Evolutionary conservation across 2,888 invertebrate genomes (phyloP), one percentile per base, ranked within the genome.

Genomic region (Panopea generosa): DNA sequence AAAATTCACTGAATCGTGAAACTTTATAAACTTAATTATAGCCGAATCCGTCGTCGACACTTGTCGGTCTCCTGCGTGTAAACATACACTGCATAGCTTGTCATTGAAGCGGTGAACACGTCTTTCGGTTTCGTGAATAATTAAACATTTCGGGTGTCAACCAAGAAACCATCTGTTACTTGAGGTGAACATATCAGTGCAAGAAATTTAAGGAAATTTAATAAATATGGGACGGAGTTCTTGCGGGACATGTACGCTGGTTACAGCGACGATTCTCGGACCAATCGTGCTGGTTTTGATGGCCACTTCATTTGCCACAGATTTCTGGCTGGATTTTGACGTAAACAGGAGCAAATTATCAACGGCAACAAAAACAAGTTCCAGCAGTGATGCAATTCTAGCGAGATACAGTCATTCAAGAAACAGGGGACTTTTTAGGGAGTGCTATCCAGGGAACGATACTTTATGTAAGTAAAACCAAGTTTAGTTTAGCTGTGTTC

Each of bases 361-460:
- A 0, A 1, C 49, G 6, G 27, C 60, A 1, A 53, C 22, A 18
- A 14, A 49, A 1, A 16, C 20, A n/a, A 2, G 18, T 3, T 56
- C 69, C 1, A 45, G n/a, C 18, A 57, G 40, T 11, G 57, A 67
- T 47, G 26, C 57, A 1, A 33, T 50, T 0, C 18, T 45, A 29
- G 86, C 68, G 2, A 71, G 85, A 69, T 86, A 82, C 38, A 78
- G 84, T 22, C 81, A 86, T 62, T 81, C 87, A 40, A 63, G 89
- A 29, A 67, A 89, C 76, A 78, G 90, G 22, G 90, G 90, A 14
- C 73, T 90, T 33, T 90, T 89, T 71, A 65, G 89, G 57, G 89
- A 89, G 56, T 90, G 90, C 82, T 90, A 86, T 81, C 88, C 88
- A 0, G 88, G 86, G 11, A 89, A 87, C 62, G 87, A 89, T 43